Percentiles rank a stretch among this genome's conserved stretches.
Conservation (phyloP, 2,888 invertebrate genomes). For the Timema podura region DNA sequence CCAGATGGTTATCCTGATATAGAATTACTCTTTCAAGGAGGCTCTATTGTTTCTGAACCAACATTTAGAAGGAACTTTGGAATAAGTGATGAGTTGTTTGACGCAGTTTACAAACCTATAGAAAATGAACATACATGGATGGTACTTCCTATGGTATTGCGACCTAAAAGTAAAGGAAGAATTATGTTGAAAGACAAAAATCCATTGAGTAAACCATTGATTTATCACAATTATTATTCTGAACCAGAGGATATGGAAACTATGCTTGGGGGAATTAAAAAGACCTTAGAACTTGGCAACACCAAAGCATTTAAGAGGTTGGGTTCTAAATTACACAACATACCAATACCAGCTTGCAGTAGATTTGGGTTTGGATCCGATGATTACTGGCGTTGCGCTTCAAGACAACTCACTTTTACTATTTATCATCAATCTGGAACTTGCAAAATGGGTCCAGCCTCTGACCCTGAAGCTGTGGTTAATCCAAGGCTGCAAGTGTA, state of each 20-base stretch:
- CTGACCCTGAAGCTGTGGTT: constrained; percentile 59
- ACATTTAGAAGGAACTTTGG: constrained; percentile 42
- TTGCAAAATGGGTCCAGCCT: constrained; percentile 60
- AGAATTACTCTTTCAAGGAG: constrained; percentile 58
- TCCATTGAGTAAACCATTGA: constrained; percentile 65
- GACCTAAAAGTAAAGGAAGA: constrained; percentile 67
- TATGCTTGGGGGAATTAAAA: constrained; percentile 52
- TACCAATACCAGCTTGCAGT: constrained; percentile 55
- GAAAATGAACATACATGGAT: constrained; percentile 43
- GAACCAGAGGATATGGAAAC: constrained; percentile 47
- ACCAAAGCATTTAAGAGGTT: constrained; percentile 53
- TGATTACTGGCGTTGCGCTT: constrained; percentile 64
- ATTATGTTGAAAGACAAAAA: constrained; percentile 64
- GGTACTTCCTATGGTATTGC: constrained; percentile 65
- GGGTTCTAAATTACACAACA: constrained; percentile 53
- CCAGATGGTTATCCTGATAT: constrained; percentile 59
- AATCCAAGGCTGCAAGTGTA: constrained; percentile 59
- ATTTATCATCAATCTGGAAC: constrained; percentile 66
- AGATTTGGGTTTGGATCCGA: constrained; percentile 58
- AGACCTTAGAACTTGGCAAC: constrained; percentile 47
- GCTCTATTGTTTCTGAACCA: constrained; percentile 51
- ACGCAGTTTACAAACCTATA: constrained; percentile 46
- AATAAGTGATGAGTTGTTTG: constrained; percentile 43
- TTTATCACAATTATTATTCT: constrained; percentile 76
- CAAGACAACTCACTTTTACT: constrained; percentile 62